Evolutionary conservation across 1,140 invertebrate species (phyloP), one percentile per base, ranked within the genome.

Genomic region (Pseudomyrmex sp.): DNA sequence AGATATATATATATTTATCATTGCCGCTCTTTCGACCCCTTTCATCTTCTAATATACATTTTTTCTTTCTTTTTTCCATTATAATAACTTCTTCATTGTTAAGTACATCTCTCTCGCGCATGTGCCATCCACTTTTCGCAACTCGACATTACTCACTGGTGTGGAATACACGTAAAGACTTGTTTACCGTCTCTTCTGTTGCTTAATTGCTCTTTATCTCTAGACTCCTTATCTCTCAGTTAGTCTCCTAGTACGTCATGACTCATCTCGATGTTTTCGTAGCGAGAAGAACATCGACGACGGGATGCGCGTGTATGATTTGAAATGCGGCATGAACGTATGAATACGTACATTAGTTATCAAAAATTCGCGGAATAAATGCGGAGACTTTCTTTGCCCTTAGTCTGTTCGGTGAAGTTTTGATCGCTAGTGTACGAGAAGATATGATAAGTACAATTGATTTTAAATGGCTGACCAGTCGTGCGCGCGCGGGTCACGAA

Each of bases 71-170:
- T 85, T 87, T 18, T 90, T 87, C 79, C 73, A 77, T 18, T 18
- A 18, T 88, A 92, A 90, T 90, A 93, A 92, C 88, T 93, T 93
- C 88, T 93, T 93, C 92, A 92, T 93, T 92, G 91, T 93, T 92
- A 88, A 87, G 89, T 91, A 91, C 90, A 90, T 92, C 85, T 87
- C 83, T 90, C 89, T 35, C 35, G 35, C 35, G 35, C 35, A 35
- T 35, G 89, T 89, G 88, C 86, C 92, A 90, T 79, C 85, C 90
- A 92, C 90, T 92, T 88, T 92, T 73, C 88, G 90, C 88, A 92
- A 91, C 89, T 88, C 93, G 91, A 92, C 92, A 91, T 92, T 35
- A 91, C 88, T 92, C 85, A 84, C 90, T 92, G 90, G 92, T 90
- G 89, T 90, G 85, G 83, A 92, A 87, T 91, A 92, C 91, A 92